Percentiles rank a stretch among this genome's conserved stretches.
Evolutionary conservation across 2,888 invertebrate genomes (phyloP).

Genomic region (Dynastes hyllus): DNA sequence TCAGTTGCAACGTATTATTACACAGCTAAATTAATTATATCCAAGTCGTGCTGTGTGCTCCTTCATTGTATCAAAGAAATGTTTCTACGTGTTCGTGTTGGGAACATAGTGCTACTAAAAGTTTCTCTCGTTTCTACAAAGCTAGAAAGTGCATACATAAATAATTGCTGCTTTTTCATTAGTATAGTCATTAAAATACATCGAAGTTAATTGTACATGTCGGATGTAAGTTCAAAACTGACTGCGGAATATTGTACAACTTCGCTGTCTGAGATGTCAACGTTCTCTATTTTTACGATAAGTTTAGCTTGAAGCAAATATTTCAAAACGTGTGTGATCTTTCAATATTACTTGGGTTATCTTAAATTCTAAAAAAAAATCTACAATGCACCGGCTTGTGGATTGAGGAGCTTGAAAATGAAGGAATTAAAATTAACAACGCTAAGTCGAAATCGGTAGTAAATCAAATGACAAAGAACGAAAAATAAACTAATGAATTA

Average conservation of each 20-base stretch:
- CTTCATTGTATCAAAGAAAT: conserved; percentile 19
- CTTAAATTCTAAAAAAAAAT: too few species aligned
- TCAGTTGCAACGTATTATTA: neutral
- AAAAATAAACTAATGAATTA: too few species aligned
- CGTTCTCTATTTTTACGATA: conserved; percentile 7
- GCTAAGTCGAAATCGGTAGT: too few species aligned
- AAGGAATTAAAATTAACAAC: too few species aligned
- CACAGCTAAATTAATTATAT: neutral
- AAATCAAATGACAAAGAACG: too few species aligned
- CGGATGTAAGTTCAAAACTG: conserved; percentile 47
- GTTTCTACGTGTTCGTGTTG: conserved; percentile 10
- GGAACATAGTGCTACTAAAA: conserved; percentile 7
- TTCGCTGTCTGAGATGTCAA: conserved; percentile 28
- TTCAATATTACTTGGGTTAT: neutral
- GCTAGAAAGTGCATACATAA: conserved; percentile 31
- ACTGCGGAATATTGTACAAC: conserved; percentile 31
- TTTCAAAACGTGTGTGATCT: neutral
- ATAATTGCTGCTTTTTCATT: conserved; percentile 49
- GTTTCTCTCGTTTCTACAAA: conserved; percentile 15
- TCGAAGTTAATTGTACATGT: conserved; percentile 49
- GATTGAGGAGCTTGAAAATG: too few species aligned
- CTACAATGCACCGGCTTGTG: too few species aligned
- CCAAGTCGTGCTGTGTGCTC: conserved; percentile 2
- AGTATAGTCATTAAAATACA: conserved; percentile 46
- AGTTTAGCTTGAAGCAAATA: conserved; percentile 3